Percentiles rank a stretch among this genome's conserved stretches.
Conservation (phyloP, 2,797 vertebrate species). For the Alectoris magna region DNA sequence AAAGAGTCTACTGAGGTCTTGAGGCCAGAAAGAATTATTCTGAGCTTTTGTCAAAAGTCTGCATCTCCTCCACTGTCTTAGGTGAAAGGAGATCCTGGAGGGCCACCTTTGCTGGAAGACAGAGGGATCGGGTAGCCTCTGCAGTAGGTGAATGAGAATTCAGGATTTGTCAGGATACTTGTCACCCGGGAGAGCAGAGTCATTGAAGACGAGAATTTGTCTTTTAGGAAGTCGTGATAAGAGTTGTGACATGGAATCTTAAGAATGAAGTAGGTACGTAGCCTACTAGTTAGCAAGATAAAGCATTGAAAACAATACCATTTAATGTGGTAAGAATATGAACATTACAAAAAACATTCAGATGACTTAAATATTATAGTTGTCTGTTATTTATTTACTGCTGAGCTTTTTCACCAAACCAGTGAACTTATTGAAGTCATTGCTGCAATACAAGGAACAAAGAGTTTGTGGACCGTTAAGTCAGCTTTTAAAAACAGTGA, state of each 20-base stretch:
- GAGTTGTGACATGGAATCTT: neutral
- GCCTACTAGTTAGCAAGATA: neutral
- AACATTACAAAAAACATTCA: neutral
- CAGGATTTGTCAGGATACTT: neutral
- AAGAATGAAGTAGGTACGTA: neutral
- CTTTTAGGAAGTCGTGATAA: neutral
- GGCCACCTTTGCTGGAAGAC: neutral
- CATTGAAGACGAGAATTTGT: neutral
- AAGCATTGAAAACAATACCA: neutral
- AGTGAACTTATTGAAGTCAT: neutral
- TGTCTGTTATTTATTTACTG: neutral
- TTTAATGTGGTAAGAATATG: neutral
- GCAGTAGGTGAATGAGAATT: neutral
- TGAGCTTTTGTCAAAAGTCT: neutral
- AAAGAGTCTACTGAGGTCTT: neutral
- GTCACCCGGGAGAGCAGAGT: neutral
- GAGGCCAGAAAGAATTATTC: neutral
- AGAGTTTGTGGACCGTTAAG: neutral
- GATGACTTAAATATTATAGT: neutral
- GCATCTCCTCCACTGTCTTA: fast-evolving
- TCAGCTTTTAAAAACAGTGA: neutral
- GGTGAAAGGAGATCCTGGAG: neutral
- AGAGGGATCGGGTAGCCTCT: neutral
- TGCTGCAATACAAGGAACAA: neutral
- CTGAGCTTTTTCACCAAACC: neutral